Evolutionary conservation across 2,113 vertebrate species (phyloP).

Genomic region (Ochotona princeps): DNA sequence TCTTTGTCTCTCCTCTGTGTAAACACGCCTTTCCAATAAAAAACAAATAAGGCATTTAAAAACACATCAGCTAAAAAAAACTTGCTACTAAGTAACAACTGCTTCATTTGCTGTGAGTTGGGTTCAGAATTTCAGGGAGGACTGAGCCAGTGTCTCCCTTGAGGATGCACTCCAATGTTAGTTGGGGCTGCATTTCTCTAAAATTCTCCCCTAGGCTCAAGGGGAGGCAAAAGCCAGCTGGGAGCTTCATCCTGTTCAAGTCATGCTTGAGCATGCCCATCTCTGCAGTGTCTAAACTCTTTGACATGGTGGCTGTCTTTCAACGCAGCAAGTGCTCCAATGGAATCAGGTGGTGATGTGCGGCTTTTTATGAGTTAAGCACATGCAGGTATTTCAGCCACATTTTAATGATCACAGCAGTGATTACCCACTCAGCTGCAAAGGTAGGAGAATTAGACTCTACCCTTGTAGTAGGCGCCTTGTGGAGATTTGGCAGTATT

Average conservation of each 20-base stretch:
- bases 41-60: too few species aligned
- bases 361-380: not conserved
- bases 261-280: not conserved
- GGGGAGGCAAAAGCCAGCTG: not conserved
- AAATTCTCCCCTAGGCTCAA: not conserved
- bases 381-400: not conserved
- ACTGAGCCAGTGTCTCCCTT: not conserved
- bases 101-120: not conserved
- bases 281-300: not conserved
- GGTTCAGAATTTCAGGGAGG: slow-evolving; percentile 10
- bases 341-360: not conserved
- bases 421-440: not conserved
- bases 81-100: not conserved
- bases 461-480: not conserved
- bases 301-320: not conserved
- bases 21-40: too few species aligned
- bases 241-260: not conserved
- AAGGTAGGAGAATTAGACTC: not conserved
- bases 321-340: not conserved
- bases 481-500: not conserved
- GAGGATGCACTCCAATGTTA: not conserved
- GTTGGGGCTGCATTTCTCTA: not conserved
- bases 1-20: too few species aligned
- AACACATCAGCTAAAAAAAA: not conserved
- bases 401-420: not conserved